Percentiles rank a stretch among this genome's conserved stretches.
These are phyloP conservation scores for Clamator glandarius DNA, from an alignment of 2,797 vertebrate genomes.

Conservation along the genomic window DNA sequence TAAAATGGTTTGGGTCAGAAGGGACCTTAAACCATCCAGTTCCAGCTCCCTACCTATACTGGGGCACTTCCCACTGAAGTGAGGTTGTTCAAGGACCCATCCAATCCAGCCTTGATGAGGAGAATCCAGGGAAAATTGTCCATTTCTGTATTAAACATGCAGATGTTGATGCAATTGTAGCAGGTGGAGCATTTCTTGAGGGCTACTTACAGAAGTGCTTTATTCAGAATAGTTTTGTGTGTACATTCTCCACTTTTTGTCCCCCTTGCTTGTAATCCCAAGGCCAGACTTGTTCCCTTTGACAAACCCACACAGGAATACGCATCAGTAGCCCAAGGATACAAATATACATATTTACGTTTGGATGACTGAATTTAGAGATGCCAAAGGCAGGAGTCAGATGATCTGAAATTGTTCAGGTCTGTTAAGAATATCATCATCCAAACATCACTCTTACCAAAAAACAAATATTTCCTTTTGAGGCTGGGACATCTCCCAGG, in stretches of 20 bases:
- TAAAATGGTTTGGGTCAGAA: no score
- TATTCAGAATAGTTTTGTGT: background rate
- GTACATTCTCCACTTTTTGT: background rate
- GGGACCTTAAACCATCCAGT: no score
- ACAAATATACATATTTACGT: background rate
- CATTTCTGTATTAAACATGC: background rate
- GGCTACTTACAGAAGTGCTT: background rate
- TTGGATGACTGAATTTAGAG: background rate
- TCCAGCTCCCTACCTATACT: no score
- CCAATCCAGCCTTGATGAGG: no score
- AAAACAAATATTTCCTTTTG: background rate
- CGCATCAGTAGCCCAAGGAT: background rate
- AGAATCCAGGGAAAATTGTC: background rate
- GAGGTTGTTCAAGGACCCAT: no score
- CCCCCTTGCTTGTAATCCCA: background rate
- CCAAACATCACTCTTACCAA: background rate
- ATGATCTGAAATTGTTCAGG: background rate
- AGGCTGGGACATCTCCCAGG: background rate
- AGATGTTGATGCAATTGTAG: background rate
- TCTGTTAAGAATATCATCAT: accelerated
- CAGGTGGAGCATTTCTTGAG: background rate
- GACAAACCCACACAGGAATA: background rate
- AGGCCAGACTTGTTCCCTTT: background rate
- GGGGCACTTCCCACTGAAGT: no score
- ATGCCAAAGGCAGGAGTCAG: background rate